Evolutionary conservation across 64 coral and sea anemone species (phyloP).

Genomic region (Montipora efflorescens): DNA sequence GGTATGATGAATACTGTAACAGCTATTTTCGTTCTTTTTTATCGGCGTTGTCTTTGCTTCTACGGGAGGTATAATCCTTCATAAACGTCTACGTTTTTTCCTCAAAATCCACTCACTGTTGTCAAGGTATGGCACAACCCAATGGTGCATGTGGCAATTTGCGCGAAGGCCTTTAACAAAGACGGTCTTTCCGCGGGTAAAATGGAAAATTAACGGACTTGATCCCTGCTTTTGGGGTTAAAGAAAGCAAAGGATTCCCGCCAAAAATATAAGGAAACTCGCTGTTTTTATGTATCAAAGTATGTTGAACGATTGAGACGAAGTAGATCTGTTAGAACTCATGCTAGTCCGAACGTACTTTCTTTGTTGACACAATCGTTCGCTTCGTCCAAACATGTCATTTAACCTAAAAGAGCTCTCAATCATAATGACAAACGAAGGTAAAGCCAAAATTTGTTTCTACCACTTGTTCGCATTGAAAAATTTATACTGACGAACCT

Average conservation of each 20-base stretch:
- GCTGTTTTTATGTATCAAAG: neutral
- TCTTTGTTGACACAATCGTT: neutral
- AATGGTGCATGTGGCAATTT: neutral
- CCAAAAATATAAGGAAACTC: neutral
- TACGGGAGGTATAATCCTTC: neutral
- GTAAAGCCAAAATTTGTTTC: neutral
- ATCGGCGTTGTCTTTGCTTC: too few relatives aligned
- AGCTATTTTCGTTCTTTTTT: neutral
- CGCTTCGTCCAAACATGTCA: neutral
- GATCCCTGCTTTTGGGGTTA: neutral
- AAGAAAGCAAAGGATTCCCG: neutral
- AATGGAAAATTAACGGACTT: neutral
- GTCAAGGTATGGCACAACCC: neutral
- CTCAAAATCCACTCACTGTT: neutral
- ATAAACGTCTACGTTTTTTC: neutral
- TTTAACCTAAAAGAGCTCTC: neutral
- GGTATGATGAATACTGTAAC: conserved; percentile 1
- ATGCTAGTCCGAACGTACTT: too few relatives aligned
- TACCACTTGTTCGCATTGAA: neutral
- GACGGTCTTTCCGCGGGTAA: neutral
- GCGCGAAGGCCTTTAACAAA: too few relatives aligned
- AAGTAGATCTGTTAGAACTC: neutral
- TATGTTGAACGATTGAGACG: neutral
- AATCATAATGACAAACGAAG: neutral
- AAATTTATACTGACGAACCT: neutral